Conservation (phyloP, 2,888 invertebrate genomes). For the Synergus laeviventris region DNA sequence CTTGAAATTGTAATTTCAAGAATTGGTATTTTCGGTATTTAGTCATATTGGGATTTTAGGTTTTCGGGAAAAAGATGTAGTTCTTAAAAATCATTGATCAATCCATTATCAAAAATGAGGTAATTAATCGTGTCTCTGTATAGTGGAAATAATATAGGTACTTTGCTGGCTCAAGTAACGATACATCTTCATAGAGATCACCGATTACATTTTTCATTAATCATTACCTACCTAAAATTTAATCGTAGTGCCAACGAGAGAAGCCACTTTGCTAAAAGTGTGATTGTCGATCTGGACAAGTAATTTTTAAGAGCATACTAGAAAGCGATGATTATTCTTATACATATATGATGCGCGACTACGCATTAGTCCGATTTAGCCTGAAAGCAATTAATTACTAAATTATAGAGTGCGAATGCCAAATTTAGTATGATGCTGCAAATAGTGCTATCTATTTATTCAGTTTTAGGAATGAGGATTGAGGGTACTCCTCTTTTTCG, state of each 20-base stretch:
- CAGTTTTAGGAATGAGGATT: conserved; percentile 14
- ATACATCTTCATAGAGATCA: conserved; percentile 2
- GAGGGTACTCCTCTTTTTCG: neutral
- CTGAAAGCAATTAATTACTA: conserved; percentile 17
- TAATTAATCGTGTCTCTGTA: neutral
- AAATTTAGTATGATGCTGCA: conserved; percentile 15
- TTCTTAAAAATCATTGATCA: neutral
- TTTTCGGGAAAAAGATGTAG: no score
- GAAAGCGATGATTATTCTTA: conserved; percentile 51
- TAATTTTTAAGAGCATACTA: conserved; percentile 49
- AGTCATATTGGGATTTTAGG: no score
- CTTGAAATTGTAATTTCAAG: no score
- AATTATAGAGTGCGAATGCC: conserved; percentile 30
- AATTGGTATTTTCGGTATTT: no score
- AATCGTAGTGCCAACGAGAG: conserved; percentile 36
- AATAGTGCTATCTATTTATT: conserved; percentile 28
- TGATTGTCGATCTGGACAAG: conserved; percentile 22
- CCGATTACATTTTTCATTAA: neutral
- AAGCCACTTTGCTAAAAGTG: conserved; percentile 28
- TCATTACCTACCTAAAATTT: conserved; percentile 11
- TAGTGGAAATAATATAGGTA: conserved; percentile 9
- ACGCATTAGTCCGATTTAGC: conserved; percentile 11
- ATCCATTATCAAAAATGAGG: neutral
- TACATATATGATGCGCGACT: conserved; percentile 44
- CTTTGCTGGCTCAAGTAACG: conserved; percentile 35